Evolutionary conservation across 1,140 invertebrate genomes (phyloP).

Genomic region (Leptopilina boulardi): DNA sequence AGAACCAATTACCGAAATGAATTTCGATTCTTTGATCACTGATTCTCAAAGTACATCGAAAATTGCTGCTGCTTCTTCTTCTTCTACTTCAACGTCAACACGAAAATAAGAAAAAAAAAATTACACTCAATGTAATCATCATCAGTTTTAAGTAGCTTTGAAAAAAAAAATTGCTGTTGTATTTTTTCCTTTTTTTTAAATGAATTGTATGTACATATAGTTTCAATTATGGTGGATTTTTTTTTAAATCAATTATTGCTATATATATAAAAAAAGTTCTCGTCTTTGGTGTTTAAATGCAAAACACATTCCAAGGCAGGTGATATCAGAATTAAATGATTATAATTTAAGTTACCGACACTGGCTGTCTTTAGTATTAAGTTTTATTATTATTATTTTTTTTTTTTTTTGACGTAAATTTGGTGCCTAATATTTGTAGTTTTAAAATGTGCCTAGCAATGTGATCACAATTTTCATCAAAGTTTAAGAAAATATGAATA

Average conservation of each 20-base stretch:
- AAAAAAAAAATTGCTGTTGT: not conserved
- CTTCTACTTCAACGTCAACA: not conserved
- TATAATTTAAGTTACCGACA: slow-evolving; percentile 26
- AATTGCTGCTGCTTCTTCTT: not conserved
- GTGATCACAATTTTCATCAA: not conserved
- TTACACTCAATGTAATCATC: slow-evolving; percentile 11
- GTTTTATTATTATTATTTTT: not conserved
- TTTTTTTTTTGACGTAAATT: not conserved
- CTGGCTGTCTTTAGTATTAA: slow-evolving; percentile 25
- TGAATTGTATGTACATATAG: slow-evolving; percentile 4
- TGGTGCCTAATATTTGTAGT: slow-evolving; percentile 26
- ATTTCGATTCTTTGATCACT: slow-evolving; percentile 51
- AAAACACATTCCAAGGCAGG: slow-evolving; percentile 31
- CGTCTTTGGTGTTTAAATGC: slow-evolving; percentile 31
- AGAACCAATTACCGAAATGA: slow-evolving; percentile 83
- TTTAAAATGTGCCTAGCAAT: slow-evolving; percentile 11
- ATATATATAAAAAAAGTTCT: not conserved
- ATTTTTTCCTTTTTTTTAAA: no score
- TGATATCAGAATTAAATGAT: slow-evolving; percentile 24
- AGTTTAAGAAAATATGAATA: not conserved
- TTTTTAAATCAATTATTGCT: not conserved
- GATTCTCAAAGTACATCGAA: not conserved
- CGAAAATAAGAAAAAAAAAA: not conserved
- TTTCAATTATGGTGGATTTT: slow-evolving; percentile 20
- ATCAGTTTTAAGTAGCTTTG: slow-evolving; percentile 3